Conservation (phyloP, 2,113 vertebrate genomes). For the Illadopsis cleaveri region DNA sequence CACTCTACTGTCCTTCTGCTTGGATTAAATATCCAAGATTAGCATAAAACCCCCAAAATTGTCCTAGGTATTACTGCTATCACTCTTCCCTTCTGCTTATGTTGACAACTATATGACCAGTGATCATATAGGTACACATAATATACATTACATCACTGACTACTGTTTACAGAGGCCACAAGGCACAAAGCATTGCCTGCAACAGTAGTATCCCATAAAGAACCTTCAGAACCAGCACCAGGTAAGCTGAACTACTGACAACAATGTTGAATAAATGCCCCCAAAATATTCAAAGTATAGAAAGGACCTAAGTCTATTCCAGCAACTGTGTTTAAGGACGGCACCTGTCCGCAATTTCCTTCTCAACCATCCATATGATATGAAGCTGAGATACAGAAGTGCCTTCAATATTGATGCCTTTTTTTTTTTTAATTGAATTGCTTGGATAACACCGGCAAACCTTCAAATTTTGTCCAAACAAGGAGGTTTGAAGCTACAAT, state of each 20-base stretch:
- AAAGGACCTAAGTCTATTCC: not conserved
- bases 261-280: not conserved
- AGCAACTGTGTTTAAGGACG: not conserved
- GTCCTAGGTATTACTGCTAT: not conserved
- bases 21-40: not conserved
- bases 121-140: rapidly evolving
- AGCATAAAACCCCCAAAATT: not conserved
- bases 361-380: not conserved
- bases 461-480: not conserved
- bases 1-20: not conserved
- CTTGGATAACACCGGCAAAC: not conserved
- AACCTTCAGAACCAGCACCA: not conserved
- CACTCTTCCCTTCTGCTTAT: not conserved
- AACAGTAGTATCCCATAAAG: not conserved
- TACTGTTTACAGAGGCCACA: not conserved
- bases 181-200: not conserved
- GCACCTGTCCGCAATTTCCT: not conserved
- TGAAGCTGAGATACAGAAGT: not conserved
- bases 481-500: not conserved
- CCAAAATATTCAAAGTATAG: not conserved
- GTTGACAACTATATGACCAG: not conserved
- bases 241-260: not conserved
- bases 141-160: not conserved
- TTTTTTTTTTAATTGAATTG: not conserved
- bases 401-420: not conserved